phyloP scores from a whole-genome alignment of 1,140 invertebrate species.

The Pseudobourletiella spinata region DNA sequence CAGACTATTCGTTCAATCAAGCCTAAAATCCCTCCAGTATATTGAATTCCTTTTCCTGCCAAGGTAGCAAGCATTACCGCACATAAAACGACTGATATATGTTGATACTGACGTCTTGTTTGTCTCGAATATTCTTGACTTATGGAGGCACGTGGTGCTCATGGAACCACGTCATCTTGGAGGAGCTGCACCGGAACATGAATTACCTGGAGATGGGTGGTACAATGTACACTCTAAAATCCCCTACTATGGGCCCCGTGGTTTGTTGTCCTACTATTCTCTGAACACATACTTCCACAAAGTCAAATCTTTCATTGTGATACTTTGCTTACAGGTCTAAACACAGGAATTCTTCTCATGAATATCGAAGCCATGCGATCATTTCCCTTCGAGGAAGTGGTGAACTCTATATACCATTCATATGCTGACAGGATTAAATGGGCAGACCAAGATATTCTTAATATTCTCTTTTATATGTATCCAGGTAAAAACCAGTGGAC shows the following conservation, averaged over 20 bases:
- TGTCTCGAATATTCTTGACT: constrained; percentile 62
- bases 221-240: constrained; percentile 91
- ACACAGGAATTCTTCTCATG: constrained; percentile 96
- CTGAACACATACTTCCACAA: no score
- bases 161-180: constrained; percentile 83
- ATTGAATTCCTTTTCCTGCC: no score
- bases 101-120: constrained; percentile 88
- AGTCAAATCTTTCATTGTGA: no score
- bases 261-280: no score
- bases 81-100: constrained; percentile 78
- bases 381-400: no score
- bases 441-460: constrained; percentile 96
- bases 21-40: no score
- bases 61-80: constrained; percentile 43
- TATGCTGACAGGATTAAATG: constrained; percentile 79
- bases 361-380: constrained; percentile 78
- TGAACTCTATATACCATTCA: no score
- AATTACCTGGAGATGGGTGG: constrained; percentile 84
- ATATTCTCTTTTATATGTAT: constrained; percentile 88
- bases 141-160: constrained; percentile 70
- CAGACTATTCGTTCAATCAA: no score
- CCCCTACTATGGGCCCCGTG: constrained; percentile 70
- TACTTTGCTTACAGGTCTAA: constrained; percentile 60
- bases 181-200: constrained; percentile 77
- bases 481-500: no score